phyloP scores from a whole-genome alignment of 2,888 invertebrate genomes.

The Erynnis tages region DNA sequence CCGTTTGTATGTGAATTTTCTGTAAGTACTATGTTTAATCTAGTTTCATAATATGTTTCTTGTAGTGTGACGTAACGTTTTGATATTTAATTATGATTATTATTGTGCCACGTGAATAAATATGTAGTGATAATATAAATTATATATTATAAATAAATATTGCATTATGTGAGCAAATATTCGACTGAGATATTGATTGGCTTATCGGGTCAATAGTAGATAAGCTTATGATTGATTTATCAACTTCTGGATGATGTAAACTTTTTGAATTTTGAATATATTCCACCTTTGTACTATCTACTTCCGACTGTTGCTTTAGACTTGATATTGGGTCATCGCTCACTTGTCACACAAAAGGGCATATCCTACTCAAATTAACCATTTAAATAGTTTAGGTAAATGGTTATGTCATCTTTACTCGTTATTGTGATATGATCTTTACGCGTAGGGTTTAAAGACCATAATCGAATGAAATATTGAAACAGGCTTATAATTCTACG shows the following conservation, averaged over 20 bases:
- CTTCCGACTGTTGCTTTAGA: no score
- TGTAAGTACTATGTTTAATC: conserved; percentile 3
- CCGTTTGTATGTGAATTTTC: neutral
- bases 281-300: no score
- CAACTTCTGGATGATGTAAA: neutral
- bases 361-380: no score
- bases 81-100: neutral
- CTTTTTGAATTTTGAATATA: neutral
- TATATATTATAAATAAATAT: neutral
- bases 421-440: no score
- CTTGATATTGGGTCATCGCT: no score
- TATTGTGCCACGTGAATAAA: neutral
- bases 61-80: neutral
- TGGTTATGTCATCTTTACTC: no score
- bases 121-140: neutral
- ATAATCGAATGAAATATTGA: no score
- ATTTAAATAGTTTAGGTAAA: no score
- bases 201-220: neutral
- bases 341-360: no score
- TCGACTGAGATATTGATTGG: neutral
- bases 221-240: conserved; percentile 2
- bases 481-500: no score
- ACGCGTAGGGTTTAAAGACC: no score
- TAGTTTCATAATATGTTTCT: neutral
- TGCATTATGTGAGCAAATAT: neutral